phyloP scores from a whole-genome alignment of 1,140 invertebrate species.

The Oscheius sp. region DNA sequence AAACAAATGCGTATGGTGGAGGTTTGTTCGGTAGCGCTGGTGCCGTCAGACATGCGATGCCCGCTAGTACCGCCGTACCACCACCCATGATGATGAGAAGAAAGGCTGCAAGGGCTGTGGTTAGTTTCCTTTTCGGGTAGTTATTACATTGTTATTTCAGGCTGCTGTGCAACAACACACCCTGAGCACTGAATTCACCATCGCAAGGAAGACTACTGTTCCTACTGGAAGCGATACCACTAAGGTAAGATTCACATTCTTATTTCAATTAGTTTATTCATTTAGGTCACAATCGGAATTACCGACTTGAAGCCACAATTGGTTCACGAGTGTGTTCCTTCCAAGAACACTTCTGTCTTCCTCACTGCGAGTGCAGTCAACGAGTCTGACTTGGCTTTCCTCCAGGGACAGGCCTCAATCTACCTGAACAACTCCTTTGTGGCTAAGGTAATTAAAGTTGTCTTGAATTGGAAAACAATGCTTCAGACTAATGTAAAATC shows the following conservation, averaged over 20 bases:
- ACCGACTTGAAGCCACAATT: slow-evolving; percentile 61
- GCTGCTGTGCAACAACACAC: neutral
- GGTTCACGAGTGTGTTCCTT: slow-evolving; percentile 62
- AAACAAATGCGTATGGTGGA: too few relatives aligned
- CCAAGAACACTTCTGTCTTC: slow-evolving; percentile 59
- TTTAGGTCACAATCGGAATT: slow-evolving; percentile 57
- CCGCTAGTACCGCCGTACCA: too few relatives aligned
- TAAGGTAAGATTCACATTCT: neutral
- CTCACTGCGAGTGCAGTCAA: slow-evolving; percentile 62
- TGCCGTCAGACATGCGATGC: too few relatives aligned
- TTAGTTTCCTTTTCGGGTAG: too few relatives aligned
- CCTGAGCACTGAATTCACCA: slow-evolving; percentile 15
- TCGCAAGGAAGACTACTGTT: neutral
- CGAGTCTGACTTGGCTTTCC: slow-evolving; percentile 59
- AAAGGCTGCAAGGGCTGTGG: neutral
- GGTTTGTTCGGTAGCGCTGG: too few relatives aligned
- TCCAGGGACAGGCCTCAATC: slow-evolving; percentile 62
- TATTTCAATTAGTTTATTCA: neutral
- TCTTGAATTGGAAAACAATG: neutral
- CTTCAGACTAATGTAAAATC: slow-evolving; percentile 36
- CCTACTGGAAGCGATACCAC: neutral
- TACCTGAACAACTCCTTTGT: slow-evolving; percentile 65
- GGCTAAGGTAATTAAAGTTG: slow-evolving; percentile 62
- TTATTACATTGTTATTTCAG: too few relatives aligned
- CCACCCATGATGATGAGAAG: too few relatives aligned